Conservation (phyloP, 2,113 vertebrate genomes). For the Seriola quinqueradiata region DNA sequence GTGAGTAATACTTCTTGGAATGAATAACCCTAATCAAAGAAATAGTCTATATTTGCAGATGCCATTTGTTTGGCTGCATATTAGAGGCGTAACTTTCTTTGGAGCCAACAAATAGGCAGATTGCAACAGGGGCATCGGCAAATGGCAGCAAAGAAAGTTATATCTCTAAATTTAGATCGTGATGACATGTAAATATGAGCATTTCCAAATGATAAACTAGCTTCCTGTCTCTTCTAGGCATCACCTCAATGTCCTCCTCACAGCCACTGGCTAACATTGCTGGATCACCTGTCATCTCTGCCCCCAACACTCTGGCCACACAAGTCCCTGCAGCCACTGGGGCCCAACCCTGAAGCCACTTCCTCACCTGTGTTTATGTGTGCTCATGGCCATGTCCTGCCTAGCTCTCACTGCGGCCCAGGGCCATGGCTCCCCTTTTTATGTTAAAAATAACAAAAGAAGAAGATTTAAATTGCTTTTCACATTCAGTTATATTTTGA, state of each 20-base stretch:
- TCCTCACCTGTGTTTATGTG: slow-evolving; percentile 72
- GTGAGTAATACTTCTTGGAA: slow-evolving; percentile 64
- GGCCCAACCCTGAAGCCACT: slow-evolving; percentile 86
- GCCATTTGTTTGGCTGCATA: background rate
- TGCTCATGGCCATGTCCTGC: slow-evolving; percentile 74
- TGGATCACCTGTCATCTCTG: slow-evolving; percentile 88
- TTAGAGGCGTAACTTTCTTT: background rate
- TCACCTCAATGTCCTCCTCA: slow-evolving; percentile 86
- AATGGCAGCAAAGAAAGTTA: background rate
- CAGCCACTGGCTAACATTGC: slow-evolving; percentile 88
- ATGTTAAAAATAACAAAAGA: slow-evolving; percentile 83
- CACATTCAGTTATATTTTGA: slow-evolving; percentile 84
- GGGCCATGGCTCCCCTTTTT: slow-evolving; percentile 79
- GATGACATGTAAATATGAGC: background rate
- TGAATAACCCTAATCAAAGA: background rate
- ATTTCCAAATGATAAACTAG: background rate
- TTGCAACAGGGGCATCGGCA: background rate
- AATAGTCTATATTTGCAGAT: background rate
- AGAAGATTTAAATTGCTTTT: slow-evolving; percentile 79
- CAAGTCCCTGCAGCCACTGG: slow-evolving; percentile 87
- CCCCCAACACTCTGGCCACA: slow-evolving; percentile 87
- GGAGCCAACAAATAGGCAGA: background rate
- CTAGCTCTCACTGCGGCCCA: slow-evolving; percentile 68
- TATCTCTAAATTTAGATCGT: background rate
- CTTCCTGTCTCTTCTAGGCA: slow-evolving; percentile 75